These are phyloP conservation scores for Trichacis sp. DNA, from an alignment of 2,888 invertebrate species.

Conservation along the genomic window DNA sequence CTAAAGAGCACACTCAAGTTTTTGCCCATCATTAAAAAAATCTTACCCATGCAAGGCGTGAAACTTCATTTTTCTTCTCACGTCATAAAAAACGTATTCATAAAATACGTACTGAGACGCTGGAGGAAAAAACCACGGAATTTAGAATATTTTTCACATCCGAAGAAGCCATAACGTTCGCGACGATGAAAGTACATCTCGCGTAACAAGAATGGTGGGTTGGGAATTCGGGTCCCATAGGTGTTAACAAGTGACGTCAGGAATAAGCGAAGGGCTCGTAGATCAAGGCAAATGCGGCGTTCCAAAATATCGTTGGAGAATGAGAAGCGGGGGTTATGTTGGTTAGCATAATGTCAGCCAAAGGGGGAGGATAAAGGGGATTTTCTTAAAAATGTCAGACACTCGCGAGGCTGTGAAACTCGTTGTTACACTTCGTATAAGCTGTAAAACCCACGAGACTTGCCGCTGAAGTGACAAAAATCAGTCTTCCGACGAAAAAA, in stretches of 20 bases:
- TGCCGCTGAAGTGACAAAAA: slow-evolving; percentile 33
- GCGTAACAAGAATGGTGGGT: slow-evolving; percentile 13
- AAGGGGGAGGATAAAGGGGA: slow-evolving; percentile 49
- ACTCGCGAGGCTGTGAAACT: slow-evolving; percentile 34
- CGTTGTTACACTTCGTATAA: slow-evolving; percentile 39
- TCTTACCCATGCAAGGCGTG: too few relatives aligned
- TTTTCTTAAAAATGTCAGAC: slow-evolving; percentile 64
- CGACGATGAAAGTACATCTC: slow-evolving; percentile 16
- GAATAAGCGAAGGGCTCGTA: slow-evolving; percentile 50
- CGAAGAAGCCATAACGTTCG: neutral
- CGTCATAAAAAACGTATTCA: too few relatives aligned
- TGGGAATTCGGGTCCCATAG: slow-evolving; percentile 21
- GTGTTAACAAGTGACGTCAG: slow-evolving; percentile 59
- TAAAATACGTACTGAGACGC: neutral
- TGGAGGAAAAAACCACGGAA: neutral
- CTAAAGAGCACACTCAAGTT: too few relatives aligned
- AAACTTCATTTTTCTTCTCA: too few relatives aligned
- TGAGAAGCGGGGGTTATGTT: slow-evolving; percentile 43
- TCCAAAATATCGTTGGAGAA: slow-evolving; percentile 54
- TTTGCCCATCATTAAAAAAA: too few relatives aligned
- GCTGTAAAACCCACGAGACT: slow-evolving; percentile 40
- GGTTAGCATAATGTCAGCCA: slow-evolving; percentile 65
- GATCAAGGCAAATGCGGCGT: slow-evolving; percentile 55
- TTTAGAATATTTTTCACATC: neutral
- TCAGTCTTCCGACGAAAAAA: slow-evolving; percentile 36